Base-by-base conservation (phyloP, 2,797 vertebrate genomes). In the Danio jaintianensis region DNA sequence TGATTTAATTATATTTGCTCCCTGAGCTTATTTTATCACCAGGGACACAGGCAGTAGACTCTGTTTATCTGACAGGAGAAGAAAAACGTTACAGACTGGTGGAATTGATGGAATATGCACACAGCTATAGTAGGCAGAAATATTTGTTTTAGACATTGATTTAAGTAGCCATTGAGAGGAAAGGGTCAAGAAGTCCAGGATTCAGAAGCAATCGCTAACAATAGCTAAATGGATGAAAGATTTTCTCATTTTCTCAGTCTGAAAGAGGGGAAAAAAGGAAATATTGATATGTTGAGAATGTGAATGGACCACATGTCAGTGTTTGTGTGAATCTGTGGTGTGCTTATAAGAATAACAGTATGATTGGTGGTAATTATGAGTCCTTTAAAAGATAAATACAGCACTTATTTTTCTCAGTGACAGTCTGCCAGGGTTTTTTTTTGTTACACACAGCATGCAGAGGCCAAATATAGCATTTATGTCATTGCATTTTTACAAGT, bases 91-190 rank as follows among this genome's bases (percentile, higher is more conserved):
- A 58, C 38, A 8, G 16, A 22, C 45, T 63, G 9, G 48, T 61
- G 6, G 20, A 76, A 47, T 59, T 79, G 58, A 78, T 62, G 43
- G 61, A 69, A 85, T 80, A 69, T 62, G 50, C 5, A 40, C 20
- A 70, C 55, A 81, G 88, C 87, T 88, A 18, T 59, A 78, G 84
- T 88, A 89, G 90, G 89, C 85, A 86, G 82, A 79, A 83, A 87
- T 88, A 89, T 91, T 90, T 90, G 86, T 91, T 88, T 91, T 84
- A 83, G 77, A 79, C 89, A 92, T 91, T 91, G 91, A 93, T 92
- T 86, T 86, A 76, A 82, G 53, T 83, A 86, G 78, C 82, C 53
- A 18, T 45, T 38, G 82, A 87, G 84, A 88, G 85, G 80, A 79
- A 83, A 66, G 86, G 91, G 90, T 92, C 90, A 89, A 12, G 20